Conservation (phyloP, 2,113 vertebrate species). For the Brachypodius melanocephalos region DNA sequence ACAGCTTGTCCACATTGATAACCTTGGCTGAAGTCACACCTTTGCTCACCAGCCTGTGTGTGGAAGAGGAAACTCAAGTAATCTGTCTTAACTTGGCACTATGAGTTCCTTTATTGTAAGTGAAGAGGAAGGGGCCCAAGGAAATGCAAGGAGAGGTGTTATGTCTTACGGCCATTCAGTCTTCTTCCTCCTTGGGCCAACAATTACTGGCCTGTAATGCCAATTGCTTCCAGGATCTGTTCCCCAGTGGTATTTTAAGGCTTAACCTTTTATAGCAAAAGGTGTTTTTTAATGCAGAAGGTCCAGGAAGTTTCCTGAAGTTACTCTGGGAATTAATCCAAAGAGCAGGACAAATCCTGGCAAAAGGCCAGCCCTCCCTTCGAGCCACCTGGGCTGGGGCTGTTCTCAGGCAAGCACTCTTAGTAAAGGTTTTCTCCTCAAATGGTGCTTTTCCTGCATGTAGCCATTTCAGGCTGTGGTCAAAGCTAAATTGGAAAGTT, state of each 20-base stretch:
- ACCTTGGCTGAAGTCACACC: background rate
- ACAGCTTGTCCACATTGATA: background rate
- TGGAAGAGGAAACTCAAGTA: background rate
- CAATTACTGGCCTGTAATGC: background rate
- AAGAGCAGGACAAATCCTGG: conserved; percentile 1
- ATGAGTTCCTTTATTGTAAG: background rate
- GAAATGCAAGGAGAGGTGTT: background rate
- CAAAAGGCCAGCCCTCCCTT: background rate
- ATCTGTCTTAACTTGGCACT: background rate
- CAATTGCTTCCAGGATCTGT: background rate
- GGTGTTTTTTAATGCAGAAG: background rate
- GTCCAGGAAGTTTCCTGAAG: background rate
- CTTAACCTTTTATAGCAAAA: background rate
- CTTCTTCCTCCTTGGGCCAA: background rate
- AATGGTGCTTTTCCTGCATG: background rate
- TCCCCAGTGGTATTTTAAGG: background rate
- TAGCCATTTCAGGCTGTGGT: background rate
- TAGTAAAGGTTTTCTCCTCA: background rate
- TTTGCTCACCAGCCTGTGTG: background rate
- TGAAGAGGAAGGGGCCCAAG: background rate
- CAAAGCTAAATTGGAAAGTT: background rate
- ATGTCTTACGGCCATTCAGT: background rate
- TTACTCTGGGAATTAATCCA: background rate
- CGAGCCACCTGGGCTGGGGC: background rate
- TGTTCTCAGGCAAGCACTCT: background rate